Percentiles rank a stretch among this genome's conserved stretches.
Evolutionary conservation across 1,140 invertebrate species (phyloP).

Genomic region (Drosophila paulistorum): DNA sequence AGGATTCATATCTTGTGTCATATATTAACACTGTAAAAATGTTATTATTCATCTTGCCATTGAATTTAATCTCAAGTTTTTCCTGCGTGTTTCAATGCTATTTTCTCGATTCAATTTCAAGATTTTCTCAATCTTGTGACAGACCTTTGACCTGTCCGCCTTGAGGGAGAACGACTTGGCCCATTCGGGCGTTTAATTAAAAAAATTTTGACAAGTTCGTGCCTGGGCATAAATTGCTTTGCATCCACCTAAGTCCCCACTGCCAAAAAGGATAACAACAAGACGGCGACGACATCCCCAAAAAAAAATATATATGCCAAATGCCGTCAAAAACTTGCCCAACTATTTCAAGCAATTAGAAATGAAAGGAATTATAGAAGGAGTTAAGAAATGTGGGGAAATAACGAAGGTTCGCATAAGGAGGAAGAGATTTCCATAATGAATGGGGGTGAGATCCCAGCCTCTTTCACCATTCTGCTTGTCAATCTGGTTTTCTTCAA

Average conservation of each 20-base stretch:
- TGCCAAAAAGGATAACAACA: constrained; percentile 18
- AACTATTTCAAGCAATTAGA: constrained; percentile 75
- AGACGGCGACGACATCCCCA: no score
- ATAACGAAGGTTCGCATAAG: neutral
- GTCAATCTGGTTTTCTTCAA: neutral
- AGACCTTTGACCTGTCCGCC: neutral
- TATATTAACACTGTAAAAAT: no score
- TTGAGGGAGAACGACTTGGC: constrained; percentile 22
- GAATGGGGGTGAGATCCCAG: neutral
- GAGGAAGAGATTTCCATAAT: constrained; percentile 1
- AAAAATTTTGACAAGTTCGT: constrained; percentile 75
- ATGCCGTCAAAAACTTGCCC: constrained; percentile 35
- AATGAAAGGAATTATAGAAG: constrained; percentile 16
- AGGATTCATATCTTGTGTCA: no score
- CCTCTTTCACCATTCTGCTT: neutral
- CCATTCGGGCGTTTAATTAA: constrained; percentile 60
- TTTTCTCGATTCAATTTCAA: neutral
- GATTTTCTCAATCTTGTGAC: neutral
- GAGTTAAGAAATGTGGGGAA: neutral
- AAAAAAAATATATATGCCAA: constrained; percentile 16
- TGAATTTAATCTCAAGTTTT: no score
- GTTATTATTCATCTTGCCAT: no score
- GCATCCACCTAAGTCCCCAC: constrained; percentile 13
- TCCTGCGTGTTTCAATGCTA: no score
- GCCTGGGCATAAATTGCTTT: constrained; percentile 68